Base-by-base conservation (phyloP, 1,140 invertebrate genomes). In the Leptinotarsa texana region DNA sequence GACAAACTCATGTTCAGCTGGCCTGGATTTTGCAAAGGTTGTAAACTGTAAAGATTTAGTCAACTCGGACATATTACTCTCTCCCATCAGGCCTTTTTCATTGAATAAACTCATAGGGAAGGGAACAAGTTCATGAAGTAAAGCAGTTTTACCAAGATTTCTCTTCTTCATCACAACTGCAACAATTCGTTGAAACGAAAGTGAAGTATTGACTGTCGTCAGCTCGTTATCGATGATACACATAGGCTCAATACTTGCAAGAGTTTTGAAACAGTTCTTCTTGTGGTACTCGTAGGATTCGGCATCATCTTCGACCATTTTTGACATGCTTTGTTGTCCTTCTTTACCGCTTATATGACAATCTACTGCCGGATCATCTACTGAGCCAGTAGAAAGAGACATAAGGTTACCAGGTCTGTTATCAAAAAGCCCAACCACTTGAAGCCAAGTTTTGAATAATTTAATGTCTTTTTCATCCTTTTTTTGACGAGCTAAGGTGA, bases 91-190 rank as follows among this genome's bases (percentile, higher is more conserved):
- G 67, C 80, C 79, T 74, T 74, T 24, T 73, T 82, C 78, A 74
- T 82, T 77, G 68, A 85, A 85, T 15, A 85, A 69, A 22, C 78
- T 79, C 57, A 82, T 76, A 5, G 82, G 82, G 74, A 72, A 83
- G 6, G 83, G 80, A 27, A 78, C 72, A 4, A 86, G 76, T 78
- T 86, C 83, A 80, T 83, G 83, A 69, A 79, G 71, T 24, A 24
- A 4, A 24, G 24, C 24, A 24, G 24, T 24, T 24, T 24, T 2
- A 24, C 4, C 24, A 24, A 24, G 24, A 24, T 24, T 4, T 24
- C 24, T 24, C 3, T 24, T 4, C 0, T 24, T 24, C 4, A 24
- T 24, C 24, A 24, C 4, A 4, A 4, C 24, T 24, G 3, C 24
- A 24, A 24, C 24, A 24, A 24, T 24, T 24, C 24, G 24, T 24